Percentiles rank a stretch among this genome's conserved stretches.
These are phyloP conservation scores for Iguana delicatissima DNA, from an alignment of 2,797 vertebrate species.

Conservation along the genomic window DNA sequence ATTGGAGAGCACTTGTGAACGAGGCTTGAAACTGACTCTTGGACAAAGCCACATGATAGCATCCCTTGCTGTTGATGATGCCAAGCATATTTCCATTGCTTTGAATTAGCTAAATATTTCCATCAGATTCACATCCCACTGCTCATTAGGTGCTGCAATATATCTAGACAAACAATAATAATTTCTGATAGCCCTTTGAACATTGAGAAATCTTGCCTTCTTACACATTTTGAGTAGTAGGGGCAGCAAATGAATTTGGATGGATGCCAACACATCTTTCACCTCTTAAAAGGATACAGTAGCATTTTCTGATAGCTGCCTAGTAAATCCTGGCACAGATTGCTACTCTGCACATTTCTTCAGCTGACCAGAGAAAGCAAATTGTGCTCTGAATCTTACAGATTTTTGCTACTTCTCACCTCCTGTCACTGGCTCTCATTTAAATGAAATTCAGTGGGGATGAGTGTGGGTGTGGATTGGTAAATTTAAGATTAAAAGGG, in stretches of 20 bases:
- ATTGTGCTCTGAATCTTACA: background rate
- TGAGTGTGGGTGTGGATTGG: background rate
- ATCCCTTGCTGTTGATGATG: background rate
- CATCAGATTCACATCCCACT: background rate
- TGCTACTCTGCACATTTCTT: background rate
- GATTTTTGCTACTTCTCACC: background rate
- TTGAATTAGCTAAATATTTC: background rate
- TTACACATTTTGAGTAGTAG: background rate
- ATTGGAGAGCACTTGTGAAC: background rate
- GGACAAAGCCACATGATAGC: background rate
- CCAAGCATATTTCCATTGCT: background rate
- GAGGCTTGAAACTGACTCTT: background rate
- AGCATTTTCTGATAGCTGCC: background rate
- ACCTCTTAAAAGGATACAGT: too few species aligned
- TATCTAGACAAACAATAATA: background rate
- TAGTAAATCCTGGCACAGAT: background rate
- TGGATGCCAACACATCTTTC: background rate
- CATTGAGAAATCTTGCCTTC: background rate
- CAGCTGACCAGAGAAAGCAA: background rate
- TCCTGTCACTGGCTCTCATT: background rate
- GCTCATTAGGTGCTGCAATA: background rate
- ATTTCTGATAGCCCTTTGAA: slow-evolving; percentile 3
- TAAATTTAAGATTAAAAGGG: slow-evolving; percentile 6
- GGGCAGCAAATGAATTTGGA: background rate
- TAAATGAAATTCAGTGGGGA: background rate